Base-by-base conservation (phyloP, 2,888 invertebrate genomes). In the Hesperia comma region DNA sequence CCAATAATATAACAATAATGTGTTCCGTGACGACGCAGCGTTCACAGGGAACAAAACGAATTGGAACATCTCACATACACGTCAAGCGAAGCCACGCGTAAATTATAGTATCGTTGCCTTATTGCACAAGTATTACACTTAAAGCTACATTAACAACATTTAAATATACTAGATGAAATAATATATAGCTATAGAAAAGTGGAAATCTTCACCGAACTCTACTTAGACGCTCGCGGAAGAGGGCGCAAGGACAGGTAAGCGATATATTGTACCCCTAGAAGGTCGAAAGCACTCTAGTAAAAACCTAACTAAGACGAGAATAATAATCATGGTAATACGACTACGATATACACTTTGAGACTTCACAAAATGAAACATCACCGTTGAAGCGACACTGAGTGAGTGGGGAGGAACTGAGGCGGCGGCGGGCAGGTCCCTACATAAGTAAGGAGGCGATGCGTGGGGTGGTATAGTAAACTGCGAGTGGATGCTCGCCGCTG, bases 121-220 rank as follows among this genome's bases (percentile, higher is more conserved):
- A 67, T 67, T 67, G 67, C 67, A 67, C 67, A 61, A 60, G 43
- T 54, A 60, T 66, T 67, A 67, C 60, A 60, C 67, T 67, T 67
- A 61, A 61, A 67, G 54, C 67, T 67, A 67, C 54, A 51, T 17
- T 54, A 66, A 66, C 41, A 41, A 64, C 51, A 64, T 58, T 57
- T 49, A 64, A 41, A 51, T 33, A 54, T 54, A 32, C 53, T 33
- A 54, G 32, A 51, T 15, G 56, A 63, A 56, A 63, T 33, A 46
- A 46, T 26, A n/a, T 43, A 49, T 46, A 46, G 49, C 49, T 46
- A 49, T 14, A 49, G 41, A 7, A 40, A 32, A 32, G 60, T 61
- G 0, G 10, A 26, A 54, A 54, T 56, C 46, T 46, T 54, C 12
- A 17, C 43, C 14, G n/a, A 46, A 40, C 51, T 60, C 46, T 0